Conservation (phyloP, 2,797 vertebrate species). For the Tragelaphus oryx region DNA sequence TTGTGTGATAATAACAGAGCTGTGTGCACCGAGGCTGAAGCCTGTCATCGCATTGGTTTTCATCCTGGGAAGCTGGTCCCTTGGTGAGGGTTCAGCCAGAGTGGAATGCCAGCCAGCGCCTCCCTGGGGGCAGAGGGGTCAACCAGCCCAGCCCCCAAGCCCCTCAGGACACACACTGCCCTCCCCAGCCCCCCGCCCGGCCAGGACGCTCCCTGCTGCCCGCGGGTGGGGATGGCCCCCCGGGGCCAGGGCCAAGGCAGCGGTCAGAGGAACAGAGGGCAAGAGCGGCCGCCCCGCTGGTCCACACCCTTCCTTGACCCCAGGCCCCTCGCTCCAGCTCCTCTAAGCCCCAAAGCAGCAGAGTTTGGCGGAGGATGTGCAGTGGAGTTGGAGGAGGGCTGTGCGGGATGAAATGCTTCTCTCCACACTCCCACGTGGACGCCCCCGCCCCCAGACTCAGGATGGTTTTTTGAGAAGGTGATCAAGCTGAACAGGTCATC, state of each 20-base stretch:
- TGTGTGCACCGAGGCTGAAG: background rate
- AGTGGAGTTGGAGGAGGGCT: background rate
- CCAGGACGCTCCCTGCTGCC: background rate
- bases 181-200: background rate
- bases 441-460: background rate
- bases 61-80: background rate
- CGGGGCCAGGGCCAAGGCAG: background rate
- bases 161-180: background rate
- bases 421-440: accelerated
- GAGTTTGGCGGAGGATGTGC: accelerated
- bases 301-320: background rate
- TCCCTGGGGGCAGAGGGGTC: background rate
- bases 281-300: accelerated
- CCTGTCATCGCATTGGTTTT: background rate
- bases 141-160: background rate
- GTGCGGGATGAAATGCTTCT: accelerated
- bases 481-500: background rate
- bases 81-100: background rate
- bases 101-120: background rate
- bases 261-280: background rate
- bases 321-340: background rate
- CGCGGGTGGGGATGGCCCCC: accelerated
- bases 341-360: background rate
- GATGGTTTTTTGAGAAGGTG: background rate
- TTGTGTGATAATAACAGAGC: background rate